Base-by-base conservation (phyloP, 2,113 vertebrate species). In the Xiphophorus maculatus region DNA sequence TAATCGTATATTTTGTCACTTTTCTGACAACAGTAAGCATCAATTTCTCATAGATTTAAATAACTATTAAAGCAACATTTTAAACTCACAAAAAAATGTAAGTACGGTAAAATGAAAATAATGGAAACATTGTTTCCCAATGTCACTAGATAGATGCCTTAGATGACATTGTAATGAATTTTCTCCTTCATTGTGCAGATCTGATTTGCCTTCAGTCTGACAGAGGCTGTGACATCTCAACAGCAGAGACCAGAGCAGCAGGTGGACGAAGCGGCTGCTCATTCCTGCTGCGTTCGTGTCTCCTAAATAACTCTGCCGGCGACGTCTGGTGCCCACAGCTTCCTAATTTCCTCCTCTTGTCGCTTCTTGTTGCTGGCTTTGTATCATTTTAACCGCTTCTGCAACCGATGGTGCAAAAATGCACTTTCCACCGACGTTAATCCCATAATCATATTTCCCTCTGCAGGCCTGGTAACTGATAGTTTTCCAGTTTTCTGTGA, bases 291-390 rank as follows among this genome's bases (percentile, higher is more conserved):
- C n/a, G 0, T 61, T 61, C 2, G 25, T 35, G 44, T 35, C 33
- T 3, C 17, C 76, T 74, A 79, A 73, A 79, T 64, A 70, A 80
- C 67, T 70, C 28, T 22, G 2, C 42, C 6, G 9, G 22, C 29
- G 58, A 63, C 54, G 61, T 65, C 66, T 35, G 82, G 65, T 62
- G 69, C 74, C 70, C 63, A 1, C 30, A 82, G 79, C 60, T 76
- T 85, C 82, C 73, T 85, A 64, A 82, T 87, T 82, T 76, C 77
- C 70, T 72, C 61, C 63, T 29, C 75, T 73, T 84, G 86, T 90
- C 84, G 69, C 73, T 85, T 82, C 76, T 85, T 76, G 73, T 90
- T 84, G 80, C 40, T 22, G 67, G 19, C 76, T 80, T 78, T 74
- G 71, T 73, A 28, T 84, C 30, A 65, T 78, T 79, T 81, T 72